phyloP scores from a whole-genome alignment of 2,888 invertebrate genomes.

The Exocentrus adspersus region DNA sequence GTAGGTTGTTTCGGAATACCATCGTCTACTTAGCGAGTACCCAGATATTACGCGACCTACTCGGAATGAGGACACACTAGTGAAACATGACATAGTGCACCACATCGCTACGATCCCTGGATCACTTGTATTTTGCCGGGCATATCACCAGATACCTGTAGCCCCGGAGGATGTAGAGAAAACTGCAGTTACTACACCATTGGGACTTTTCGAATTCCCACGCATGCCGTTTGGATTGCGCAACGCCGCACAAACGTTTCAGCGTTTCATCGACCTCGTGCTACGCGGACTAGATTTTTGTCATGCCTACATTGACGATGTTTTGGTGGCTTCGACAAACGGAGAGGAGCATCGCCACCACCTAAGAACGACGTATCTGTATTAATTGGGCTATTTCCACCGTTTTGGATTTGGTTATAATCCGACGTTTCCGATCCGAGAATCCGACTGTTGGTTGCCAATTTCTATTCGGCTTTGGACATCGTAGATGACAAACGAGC shows the following conservation, averaged over 20 bases:
- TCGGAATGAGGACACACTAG: too few relatives aligned
- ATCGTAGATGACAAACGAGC: too few relatives aligned
- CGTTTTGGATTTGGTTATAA: too few relatives aligned
- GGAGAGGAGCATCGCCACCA: neutral
- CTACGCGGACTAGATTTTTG: neutral
- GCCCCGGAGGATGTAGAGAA: neutral
- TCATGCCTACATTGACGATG: neutral
- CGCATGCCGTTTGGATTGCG: neutral
- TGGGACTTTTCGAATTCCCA: neutral
- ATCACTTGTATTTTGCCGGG: too few relatives aligned
- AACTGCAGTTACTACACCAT: neutral
- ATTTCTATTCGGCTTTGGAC: too few relatives aligned
- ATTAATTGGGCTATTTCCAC: too few relatives aligned
- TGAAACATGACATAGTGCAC: too few relatives aligned
- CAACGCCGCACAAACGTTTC: neutral
- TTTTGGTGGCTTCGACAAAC: neutral
- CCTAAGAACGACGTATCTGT: neutral
- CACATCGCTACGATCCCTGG: too few relatives aligned
- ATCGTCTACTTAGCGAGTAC: neutral
- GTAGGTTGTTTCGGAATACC: neutral
- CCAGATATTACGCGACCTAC: too few relatives aligned
- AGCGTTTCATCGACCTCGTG: neutral
- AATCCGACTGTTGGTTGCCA: too few relatives aligned
- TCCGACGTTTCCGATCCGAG: too few relatives aligned
- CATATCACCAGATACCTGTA: neutral